Evolutionary conservation across 1,140 invertebrate genomes (phyloP).

Genomic region (Papilio glaucus): DNA sequence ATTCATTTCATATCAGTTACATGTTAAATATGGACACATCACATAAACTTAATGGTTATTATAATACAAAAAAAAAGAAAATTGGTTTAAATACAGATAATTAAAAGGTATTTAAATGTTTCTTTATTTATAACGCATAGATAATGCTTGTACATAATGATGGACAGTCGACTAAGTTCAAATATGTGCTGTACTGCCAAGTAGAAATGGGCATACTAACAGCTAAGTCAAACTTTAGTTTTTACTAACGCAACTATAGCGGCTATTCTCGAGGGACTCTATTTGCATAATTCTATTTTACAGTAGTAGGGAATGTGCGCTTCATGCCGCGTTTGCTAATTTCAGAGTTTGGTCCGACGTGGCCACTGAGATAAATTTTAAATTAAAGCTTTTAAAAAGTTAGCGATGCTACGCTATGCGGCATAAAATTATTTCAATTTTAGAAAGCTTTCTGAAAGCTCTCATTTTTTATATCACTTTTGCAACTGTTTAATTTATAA

Average conservation of each 20-base stretch:
- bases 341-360: neutral
- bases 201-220: too few species aligned
- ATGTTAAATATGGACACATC: too few species aligned
- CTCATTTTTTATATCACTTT: neutral
- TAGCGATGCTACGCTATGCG: neutral
- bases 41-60: too few species aligned
- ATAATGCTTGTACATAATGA: too few species aligned
- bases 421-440: constrained; percentile 14
- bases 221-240: neutral
- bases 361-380: constrained; percentile 24
- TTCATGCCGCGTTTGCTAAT: constrained; percentile 11
- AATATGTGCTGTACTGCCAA: too few species aligned
- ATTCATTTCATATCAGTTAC: too few species aligned
- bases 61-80: too few species aligned
- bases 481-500: neutral
- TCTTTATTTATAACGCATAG: too few species aligned
- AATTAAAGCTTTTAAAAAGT: constrained; percentile 29
- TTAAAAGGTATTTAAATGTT: too few species aligned
- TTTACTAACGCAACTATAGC: neutral
- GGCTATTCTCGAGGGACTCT: neutral
- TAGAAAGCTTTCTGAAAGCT: constrained; percentile 8
- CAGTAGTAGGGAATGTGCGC: constrained; percentile 2
- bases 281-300: neutral
- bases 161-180: too few species aligned
- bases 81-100: too few species aligned